Evolutionary conservation across 2,888 invertebrate genomes (phyloP).

Genomic region (Lutraria lutraria): DNA sequence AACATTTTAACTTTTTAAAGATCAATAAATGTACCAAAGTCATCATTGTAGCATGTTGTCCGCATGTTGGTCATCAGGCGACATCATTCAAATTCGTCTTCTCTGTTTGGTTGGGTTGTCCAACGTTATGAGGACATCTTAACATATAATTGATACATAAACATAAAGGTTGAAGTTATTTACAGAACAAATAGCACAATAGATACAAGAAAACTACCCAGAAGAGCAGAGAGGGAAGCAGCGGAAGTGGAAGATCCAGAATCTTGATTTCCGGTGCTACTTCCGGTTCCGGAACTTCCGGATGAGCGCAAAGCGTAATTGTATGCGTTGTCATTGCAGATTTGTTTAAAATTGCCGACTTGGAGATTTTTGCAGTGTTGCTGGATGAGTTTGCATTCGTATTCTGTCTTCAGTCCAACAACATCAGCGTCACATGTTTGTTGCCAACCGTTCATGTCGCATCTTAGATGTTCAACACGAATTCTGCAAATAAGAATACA

Average conservation of each 20-base stretch:
- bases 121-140: background rate
- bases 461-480: conserved; percentile 71
- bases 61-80: background rate
- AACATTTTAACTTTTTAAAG: no score
- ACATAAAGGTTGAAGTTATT: background rate
- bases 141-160: background rate
- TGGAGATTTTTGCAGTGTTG: conserved; percentile 72
- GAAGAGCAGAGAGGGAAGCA: conserved; percentile 45
- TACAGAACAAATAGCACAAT: conserved; percentile 28
- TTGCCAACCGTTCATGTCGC: conserved; percentile 71
- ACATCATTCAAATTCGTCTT: background rate
- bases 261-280: conserved; percentile 18
- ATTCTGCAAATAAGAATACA: conserved; percentile 58
- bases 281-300: conserved; percentile 12
- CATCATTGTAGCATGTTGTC: background rate
- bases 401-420: conserved; percentile 72
- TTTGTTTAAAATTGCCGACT: conserved; percentile 62
- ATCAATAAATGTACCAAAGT: no score
- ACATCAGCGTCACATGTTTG: conserved; percentile 62
- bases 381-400: conserved; percentile 72
- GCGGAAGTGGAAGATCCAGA: background rate
- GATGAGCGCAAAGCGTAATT: conserved; percentile 46
- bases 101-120: background rate
- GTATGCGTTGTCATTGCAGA: conserved; percentile 72
- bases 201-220: conserved; percentile 30